Evolutionary conservation across 2,888 invertebrate species (phyloP), one percentile per base, ranked within the genome.

Genomic region (Cheiracanthium punctorium): DNA sequence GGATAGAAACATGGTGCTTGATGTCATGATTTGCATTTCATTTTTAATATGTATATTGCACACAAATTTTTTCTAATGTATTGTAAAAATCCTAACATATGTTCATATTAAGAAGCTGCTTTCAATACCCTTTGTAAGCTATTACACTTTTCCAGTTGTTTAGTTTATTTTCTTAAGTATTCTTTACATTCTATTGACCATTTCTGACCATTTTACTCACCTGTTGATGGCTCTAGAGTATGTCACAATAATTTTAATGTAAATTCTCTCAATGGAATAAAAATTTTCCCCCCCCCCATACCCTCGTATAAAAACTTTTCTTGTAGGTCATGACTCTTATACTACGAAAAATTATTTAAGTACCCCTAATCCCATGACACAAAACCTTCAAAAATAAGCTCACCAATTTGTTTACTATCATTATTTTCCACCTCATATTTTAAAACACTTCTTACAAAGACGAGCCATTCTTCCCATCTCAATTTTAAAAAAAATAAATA

Each of bases 1-100:
- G 30, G 32, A 67, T 30, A 74, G 20, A 69, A n/a, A 74, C 52
- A 74, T 80, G 80, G 80, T 81, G 80, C 80, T 81, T 81, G 80
- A 81, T 74, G 73, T 52, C n/a, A 67, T 32, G n/a, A 30, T 67
- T 67, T 67, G 30, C 32, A 32, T 67, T 67, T 67, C 30, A 67
- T 67, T n/a, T 64, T 67, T 30, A 32, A 67, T 67, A 30, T 67
- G 17, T 32, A n/a, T 67, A 67, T 67, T 67, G 58, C 58, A 58
- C 58, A n/a, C 58, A 48, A 48, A 24, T 58, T 58, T 58, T 58
- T 24, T 58, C n/a, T n/a, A n/a, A 58, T 58, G 24, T 24, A 58
- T 2, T 58, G 24, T 58, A n/a, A 58, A 58, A 24, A 58, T 12
- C 58, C 58, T 58, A 58, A 58, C 58, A 58, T 58, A 24, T 20